Conservation (phyloP, 2,113 vertebrate species). For the Eolophus roseicapilla region DNA sequence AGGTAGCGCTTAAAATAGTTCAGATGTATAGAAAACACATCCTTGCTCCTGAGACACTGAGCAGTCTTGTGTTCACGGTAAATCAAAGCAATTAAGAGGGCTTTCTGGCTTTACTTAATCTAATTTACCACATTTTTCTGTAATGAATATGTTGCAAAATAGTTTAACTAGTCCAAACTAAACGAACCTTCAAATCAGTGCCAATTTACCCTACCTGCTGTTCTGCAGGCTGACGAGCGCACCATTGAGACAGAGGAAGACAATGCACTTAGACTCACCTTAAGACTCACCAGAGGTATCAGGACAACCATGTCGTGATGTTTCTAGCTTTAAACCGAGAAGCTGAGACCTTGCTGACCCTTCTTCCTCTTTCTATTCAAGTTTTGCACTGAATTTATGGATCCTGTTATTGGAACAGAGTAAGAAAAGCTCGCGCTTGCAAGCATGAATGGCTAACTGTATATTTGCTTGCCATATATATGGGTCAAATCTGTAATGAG, state of each 20-base stretch:
- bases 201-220: neutral
- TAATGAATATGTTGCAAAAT: neutral
- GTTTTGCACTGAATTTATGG: neutral
- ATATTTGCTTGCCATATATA: accelerated
- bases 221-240: accelerated
- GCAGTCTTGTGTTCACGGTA: neutral
- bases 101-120: neutral
- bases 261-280: neutral
- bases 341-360: neutral
- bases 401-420: accelerated
- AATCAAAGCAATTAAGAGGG: neutral
- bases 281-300: neutral
- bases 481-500: neutral
- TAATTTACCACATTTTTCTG: neutral
- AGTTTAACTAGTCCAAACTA: neutral
- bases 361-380: neutral
- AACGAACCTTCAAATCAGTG: neutral
- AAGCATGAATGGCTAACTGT: neutral
- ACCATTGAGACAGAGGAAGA: neutral
- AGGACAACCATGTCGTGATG: accelerated
- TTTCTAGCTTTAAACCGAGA: accelerated
- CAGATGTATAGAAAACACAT: neutral
- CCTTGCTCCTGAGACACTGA: neutral
- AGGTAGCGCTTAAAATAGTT: neutral
- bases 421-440: neutral